Evolutionary conservation across 2,113 vertebrate species (phyloP).

Genomic region (Chrysemys picta): DNA sequence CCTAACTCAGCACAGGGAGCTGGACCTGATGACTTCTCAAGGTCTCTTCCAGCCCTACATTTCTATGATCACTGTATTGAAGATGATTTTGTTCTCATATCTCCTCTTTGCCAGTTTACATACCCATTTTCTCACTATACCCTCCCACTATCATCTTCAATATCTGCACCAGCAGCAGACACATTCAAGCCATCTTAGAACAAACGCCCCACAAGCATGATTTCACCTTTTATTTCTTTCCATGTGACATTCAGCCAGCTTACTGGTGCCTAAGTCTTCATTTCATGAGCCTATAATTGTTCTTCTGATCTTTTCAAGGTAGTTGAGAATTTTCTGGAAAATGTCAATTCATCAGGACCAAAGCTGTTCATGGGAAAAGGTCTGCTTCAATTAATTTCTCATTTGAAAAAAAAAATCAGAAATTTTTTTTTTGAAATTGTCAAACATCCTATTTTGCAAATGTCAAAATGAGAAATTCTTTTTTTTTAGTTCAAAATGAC

Average conservation of each 20-base stretch:
- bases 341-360: no score
- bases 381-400: no score
- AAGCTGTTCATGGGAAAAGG: no score
- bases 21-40: no score
- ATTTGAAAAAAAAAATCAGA: no score
- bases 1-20: no score
- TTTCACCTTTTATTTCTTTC: background rate
- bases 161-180: background rate
- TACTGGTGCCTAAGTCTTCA: background rate
- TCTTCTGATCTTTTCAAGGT: background rate
- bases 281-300: background rate
- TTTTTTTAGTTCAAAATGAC: no score
- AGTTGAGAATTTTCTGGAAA: background rate
- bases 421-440: no score
- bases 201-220: background rate
- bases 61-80: background rate
- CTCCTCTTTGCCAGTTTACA: background rate
- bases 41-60: no score
- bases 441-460: no score
- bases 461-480: no score
- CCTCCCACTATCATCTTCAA: background rate
- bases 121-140: background rate
- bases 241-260: background rate
- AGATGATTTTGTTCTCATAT: background rate
- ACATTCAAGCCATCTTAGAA: accelerated